phyloP scores from a whole-genome alignment of 2,113 vertebrate species.

The Muscicapa adusta region DNA sequence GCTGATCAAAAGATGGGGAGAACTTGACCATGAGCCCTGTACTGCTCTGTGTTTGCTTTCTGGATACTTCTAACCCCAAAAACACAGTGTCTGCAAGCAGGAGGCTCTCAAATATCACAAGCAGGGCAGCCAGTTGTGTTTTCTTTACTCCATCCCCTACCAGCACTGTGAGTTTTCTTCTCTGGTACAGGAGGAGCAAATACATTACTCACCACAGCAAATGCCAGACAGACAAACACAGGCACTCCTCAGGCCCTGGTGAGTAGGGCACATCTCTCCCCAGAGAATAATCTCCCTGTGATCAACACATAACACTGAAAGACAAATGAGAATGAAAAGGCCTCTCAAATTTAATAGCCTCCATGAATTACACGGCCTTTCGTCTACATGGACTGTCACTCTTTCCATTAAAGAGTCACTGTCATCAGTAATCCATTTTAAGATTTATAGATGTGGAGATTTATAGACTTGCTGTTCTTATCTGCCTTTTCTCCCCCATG shows the following conservation, averaged over 20 bases:
- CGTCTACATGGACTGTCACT: conserved; percentile 36
- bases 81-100: not conserved
- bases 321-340: conserved; percentile 56
- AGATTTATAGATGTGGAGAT: conserved; percentile 42
- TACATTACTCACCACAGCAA: not conserved
- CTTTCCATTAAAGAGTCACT: conserved; percentile 59
- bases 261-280: conserved; percentile 8
- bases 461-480: conserved; percentile 48
- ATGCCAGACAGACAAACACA: conserved; percentile 14
- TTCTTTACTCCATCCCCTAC: not conserved
- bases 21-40: not conserved
- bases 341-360: conserved; percentile 56
- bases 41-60: not conserved
- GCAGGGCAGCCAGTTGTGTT: not conserved
- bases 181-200: not conserved
- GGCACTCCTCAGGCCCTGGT: not conserved
- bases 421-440: conserved; percentile 46
- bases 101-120: not conserved
- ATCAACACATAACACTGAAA: conserved; percentile 38
- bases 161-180: not conserved
- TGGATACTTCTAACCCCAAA: not conserved
- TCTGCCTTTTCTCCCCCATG: not conserved
- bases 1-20: not conserved
- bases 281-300: conserved; percentile 23
- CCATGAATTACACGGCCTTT: conserved; percentile 58